These are phyloP conservation scores for Ciconia boyciana DNA, from an alignment of 2,113 vertebrate genomes.

Conservation along the genomic window DNA sequence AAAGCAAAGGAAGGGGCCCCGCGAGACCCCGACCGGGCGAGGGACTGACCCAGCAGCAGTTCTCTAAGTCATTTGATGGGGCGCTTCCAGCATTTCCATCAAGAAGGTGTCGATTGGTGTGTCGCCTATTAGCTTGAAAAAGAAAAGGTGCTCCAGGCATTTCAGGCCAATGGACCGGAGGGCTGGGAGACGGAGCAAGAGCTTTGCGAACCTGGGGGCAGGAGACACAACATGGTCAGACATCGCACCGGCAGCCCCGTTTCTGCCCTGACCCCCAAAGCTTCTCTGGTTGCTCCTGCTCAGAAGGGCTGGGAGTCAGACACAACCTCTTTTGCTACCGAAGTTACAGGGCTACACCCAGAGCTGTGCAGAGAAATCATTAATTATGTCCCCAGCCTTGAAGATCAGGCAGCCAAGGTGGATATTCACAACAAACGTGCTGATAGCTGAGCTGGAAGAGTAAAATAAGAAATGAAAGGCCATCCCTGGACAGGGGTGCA, in stretches of 20 bases:
- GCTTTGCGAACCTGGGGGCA: conserved; percentile 90
- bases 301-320: too few relatives aligned
- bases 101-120: conserved; percentile 99
- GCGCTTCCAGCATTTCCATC: conserved; percentile 99
- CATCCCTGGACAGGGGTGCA: not conserved
- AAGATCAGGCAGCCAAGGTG: not conserved
- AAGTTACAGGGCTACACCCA: not conserved
- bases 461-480: not conserved
- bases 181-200: conserved; percentile 92
- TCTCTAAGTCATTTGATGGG: conserved; percentile 94
- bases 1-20: conserved; percentile 3
- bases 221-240: not conserved
- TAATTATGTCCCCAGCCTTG: not conserved
- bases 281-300: not conserved
- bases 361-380: not conserved
- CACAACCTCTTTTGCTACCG: accelerated
- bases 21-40: not conserved
- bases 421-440: accelerated
- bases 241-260: accelerated
- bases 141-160: conserved; percentile 98
- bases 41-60: conserved; percentile 27
- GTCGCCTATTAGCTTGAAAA: conserved; percentile 99
- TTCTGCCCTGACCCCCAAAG: not conserved
- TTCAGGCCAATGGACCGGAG: conserved; percentile 97
- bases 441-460: not conserved